phyloP scores from a whole-genome alignment of 2,888 invertebrate species.

The Prenolepis imparis region DNA sequence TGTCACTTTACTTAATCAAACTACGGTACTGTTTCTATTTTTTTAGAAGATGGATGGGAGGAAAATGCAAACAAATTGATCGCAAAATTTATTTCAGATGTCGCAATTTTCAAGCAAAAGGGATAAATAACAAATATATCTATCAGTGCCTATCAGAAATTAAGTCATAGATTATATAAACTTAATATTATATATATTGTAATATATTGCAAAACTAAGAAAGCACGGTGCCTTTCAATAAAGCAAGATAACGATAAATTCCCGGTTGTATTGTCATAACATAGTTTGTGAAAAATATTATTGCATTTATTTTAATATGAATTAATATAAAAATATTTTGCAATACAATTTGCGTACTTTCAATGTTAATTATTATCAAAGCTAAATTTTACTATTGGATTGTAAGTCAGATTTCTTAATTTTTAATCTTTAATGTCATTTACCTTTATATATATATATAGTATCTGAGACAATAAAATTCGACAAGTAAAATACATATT shows the following conservation, averaged over 20 bases:
- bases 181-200: neutral
- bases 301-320: neutral
- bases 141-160: neutral
- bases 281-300: neutral
- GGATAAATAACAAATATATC: neutral
- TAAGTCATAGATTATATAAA: neutral
- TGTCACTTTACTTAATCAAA: neutral
- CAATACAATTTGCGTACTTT: neutral
- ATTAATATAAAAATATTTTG: conserved; percentile 1
- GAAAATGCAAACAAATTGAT: neutral
- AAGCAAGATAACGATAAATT: conserved; percentile 2
- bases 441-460: neutral
- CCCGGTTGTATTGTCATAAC: neutral
- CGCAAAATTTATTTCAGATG: neutral
- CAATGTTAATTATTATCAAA: neutral
- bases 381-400: neutral
- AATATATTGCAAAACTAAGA: conserved; percentile 2
- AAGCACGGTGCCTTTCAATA: conserved; percentile 10
- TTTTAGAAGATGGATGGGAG: neutral
- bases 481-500: neutral
- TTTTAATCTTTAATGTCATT: conserved; percentile 4
- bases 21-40: neutral
- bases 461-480: neutral
- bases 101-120: neutral
- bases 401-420: neutral